Evolutionary conservation across 1,140 invertebrate genomes (phyloP).

Genomic region (Acyrthosiphon pisum): DNA sequence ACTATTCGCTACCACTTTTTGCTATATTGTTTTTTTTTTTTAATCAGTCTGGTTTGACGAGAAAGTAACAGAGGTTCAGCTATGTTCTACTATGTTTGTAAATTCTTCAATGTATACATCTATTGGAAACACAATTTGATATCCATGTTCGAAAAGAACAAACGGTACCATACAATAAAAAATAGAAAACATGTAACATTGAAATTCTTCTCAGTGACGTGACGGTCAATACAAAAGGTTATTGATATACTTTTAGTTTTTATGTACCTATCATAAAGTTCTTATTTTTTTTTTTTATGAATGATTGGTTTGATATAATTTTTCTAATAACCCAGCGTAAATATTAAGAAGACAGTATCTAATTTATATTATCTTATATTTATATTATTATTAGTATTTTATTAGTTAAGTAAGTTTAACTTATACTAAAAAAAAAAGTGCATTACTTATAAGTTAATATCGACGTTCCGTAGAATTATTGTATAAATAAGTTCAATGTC

Average conservation of each 20-base stretch:
- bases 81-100: neutral
- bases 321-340: neutral
- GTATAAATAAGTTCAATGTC: no score
- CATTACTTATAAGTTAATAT: no score
- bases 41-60: neutral
- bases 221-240: no score
- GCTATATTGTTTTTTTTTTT: neutral
- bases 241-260: no score
- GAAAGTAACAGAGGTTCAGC: neutral
- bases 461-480: no score
- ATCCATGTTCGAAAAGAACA: no score
- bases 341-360: neutral
- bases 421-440: no score
- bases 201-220: no score
- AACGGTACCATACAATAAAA: no score
- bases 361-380: neutral
- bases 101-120: neutral
- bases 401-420: neutral
- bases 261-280: no score
- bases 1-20: neutral
- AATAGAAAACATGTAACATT: no score
- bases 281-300: no score
- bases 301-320: neutral
- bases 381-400: neutral
- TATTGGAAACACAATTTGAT: neutral